Base-by-base conservation (phyloP, 2,797 vertebrate species). In the Eulemur rubriventer region DNA sequence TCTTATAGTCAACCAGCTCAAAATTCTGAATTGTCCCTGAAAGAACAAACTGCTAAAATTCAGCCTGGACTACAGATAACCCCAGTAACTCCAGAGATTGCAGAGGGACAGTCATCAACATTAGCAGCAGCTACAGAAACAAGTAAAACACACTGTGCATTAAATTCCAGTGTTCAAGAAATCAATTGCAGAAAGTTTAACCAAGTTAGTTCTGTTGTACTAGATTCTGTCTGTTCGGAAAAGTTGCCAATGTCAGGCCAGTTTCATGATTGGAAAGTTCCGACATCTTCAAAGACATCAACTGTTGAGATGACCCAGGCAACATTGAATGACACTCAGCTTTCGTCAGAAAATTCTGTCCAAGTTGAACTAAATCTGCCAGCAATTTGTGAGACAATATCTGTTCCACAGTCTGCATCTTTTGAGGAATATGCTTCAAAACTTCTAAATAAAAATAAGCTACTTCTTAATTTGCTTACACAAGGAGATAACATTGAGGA, bases 401-500 rank as follows among this genome's bases (percentile, higher is more conserved):
- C 96, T 0, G 85, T 87, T 98, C 95, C 97, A 76, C 95, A 95
- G 95, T 96, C 78, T 73, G 72, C 57, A 48, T 81, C 96, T 12
- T 89, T 81, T 46, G n/a, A 89, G 52, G 75, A 95, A 20, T 87
- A 16, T 73, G 6, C 46, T 86, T 92, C 72, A 85, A 78, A 70
- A 57, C n/a, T 81, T 33, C 12, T 48, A 89, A 96, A 97, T 81
- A 96, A 97, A 89, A 96, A 98, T 96, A 97, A 92, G 70, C 96
- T 98, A 72, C 70, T 98, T 94, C 89, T 97, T 0, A 70, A 0
- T 84, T 96, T 98, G 12, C 96, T 98, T 35, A 65, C 91, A 14
- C 73, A 35, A 91, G 96, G 95, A 72, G 97, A 97, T 46, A 24
- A 96, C 9, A 48, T n/a, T 73, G 11, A 65, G 38, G 65, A 93